These are phyloP conservation scores for Leptatherina wallacei DNA, from an alignment of 2,797 vertebrate genomes.

Conservation along the genomic window DNA sequence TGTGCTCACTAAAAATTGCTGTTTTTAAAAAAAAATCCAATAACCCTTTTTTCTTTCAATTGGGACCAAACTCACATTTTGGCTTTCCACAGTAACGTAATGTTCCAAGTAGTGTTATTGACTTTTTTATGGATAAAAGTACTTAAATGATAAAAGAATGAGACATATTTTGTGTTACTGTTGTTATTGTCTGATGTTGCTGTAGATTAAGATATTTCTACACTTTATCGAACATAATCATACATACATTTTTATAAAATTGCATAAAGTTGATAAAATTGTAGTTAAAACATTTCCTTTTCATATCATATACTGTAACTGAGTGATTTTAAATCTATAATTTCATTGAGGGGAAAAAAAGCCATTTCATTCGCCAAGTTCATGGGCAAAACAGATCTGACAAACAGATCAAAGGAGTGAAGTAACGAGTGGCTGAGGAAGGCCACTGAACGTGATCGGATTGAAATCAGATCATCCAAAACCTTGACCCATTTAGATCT, in stretches of 20 bases:
- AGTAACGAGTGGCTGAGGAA: slow-evolving; percentile 3
- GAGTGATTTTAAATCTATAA: not conserved
- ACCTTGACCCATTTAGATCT: slow-evolving; percentile 47
- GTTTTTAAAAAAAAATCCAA: not conserved
- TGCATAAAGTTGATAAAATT: not conserved
- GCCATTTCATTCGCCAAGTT: not conserved
- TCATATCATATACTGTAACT: no score
- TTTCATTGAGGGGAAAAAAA: not conserved
- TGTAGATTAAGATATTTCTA: not conserved
- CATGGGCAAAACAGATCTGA: not conserved
- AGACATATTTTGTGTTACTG: no score
- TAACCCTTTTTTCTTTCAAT: slow-evolving; percentile 6
- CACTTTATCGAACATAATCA: not conserved
- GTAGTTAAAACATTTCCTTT: not conserved
- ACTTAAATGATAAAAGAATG: no score
- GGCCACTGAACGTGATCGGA: slow-evolving; percentile 5
- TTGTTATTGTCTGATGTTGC: not conserved
- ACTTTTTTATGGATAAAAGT: no score
- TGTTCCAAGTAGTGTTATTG: no score
- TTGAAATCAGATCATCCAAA: slow-evolving; percentile 15
- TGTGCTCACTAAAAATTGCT: not conserved
- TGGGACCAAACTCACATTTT: slow-evolving; percentile 2
- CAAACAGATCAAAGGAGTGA: not conserved
- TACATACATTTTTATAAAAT: not conserved
- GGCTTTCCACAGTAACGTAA: not conserved